Base-by-base conservation (phyloP, 2,888 invertebrate species). In the Orthosia incerta region DNA sequence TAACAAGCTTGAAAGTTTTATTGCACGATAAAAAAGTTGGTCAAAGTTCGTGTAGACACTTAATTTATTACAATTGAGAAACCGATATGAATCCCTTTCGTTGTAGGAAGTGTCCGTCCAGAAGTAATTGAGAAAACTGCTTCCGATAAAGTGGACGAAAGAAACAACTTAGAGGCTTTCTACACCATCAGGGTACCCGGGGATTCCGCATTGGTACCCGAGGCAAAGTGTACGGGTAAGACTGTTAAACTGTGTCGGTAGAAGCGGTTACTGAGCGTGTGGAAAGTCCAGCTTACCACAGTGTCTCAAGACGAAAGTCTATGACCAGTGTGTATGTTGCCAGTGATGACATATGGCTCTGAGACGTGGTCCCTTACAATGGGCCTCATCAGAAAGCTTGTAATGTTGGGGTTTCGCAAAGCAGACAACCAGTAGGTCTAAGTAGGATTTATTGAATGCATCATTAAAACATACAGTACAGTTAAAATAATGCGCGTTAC, bases 101-200 rank as follows among this genome's bases (percentile, higher is more conserved):
- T 55, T 45, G 51, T 60, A 50, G 60, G 31, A 71, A 70, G 66
- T 70, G 66, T 65, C 63, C 12, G 63, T 26, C 50, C 48, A 63
- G 66, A 48, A 75, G 61, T 79, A 79, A 79, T 79, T 79, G 79
- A 79, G 79, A 70, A 79, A 79, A 79, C 71, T 66, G 46, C 60
- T 13, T 53, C 18, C 51, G 26, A 66, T 70, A 74, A 74, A 79
- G 57, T 62, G 50, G 62, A 69, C 65, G 65, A 74, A 74, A 74
- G 65, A 74, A 74, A 74, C 74, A 65, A 74, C 31, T 65, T 65
- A 59, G 57, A 18, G 31, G n/a, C 0, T 59, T 53, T 59, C 53
- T 65, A 74, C 57, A 59, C 51, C 46, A 3, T 59, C 51, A 12
- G 46, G 65, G 4, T 39, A 46, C 12, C 18, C 57, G 45, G 18